Base-by-base conservation (phyloP, 2,113 vertebrate species). In the Grammomys surdaster region DNA sequence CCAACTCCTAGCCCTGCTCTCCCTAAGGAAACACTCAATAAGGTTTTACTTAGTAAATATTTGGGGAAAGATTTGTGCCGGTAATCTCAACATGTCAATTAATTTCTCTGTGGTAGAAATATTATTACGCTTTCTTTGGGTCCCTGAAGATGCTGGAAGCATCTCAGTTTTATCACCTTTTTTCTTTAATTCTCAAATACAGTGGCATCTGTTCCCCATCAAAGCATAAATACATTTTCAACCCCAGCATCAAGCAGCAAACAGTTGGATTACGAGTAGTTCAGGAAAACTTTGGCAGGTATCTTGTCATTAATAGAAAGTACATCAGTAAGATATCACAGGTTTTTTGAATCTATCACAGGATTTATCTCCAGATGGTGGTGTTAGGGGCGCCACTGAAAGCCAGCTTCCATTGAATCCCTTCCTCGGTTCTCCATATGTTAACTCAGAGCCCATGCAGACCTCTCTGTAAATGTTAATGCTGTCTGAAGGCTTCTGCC, bases 301-400 rank as follows among this genome's bases (percentile, higher is more conserved):
- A 88, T 85, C 87, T 96, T 93, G 91, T 91, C 84, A 91, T 96
- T 95, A 95, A 96, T 95, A 87, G 78, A 56, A 96, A 96, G 93
- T 92, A 95, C 70, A 92, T 88, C 63, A 43, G 91, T 88, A 89
- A 95, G 88, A 67, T 85, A 89, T 40, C 63, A 95, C 28, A 84
- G 93, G 11, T 60, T 60, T 60, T 36, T 76, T 92, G 87, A 65
- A 89, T 51, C 82, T 94, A 89, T 93, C 54, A 69, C 84, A 70
- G 91, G 67, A 48, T 89, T 93, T 33, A 31, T 88, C 95, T 97
- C 97, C 97, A 98, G 97, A 98, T 97, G 97, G 97, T 94, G 40
- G 51, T 90, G 95, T 95, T 73, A 84, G 91, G 91, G 93, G 75
- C 93, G 97, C 94, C 95, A 93, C 33, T 97, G 96, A 96, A 96